A percentile compares a stretch with the other conserved stretches of the same genome.
These are phyloP conservation scores for Scalopus aquaticus DNA, from an alignment of 2,113 vertebrate genomes.

Conservation along the genomic window DNA sequence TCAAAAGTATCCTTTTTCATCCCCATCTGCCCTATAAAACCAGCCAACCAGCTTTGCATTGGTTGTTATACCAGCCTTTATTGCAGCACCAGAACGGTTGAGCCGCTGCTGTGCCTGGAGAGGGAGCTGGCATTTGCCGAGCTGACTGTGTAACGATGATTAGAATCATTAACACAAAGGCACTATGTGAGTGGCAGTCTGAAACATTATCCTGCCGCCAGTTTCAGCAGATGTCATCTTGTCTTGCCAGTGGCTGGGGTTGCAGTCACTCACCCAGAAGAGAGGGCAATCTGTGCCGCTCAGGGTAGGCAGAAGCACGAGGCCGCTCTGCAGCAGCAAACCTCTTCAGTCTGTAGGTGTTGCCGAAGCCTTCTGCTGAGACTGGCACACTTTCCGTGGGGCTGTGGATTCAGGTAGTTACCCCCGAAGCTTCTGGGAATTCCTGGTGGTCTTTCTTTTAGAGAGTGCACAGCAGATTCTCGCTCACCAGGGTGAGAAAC, in stretches of 20 bases:
- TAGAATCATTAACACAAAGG: conserved; percentile 62
- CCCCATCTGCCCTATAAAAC: background rate
- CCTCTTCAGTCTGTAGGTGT: conserved; percentile 50
- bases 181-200: conserved; percentile 15
- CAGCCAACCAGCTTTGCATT: background rate
- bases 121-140: conserved; percentile 30
- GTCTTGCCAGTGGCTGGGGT: conserved; percentile 49
- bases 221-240: conserved; percentile 63
- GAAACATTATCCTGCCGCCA: conserved; percentile 37
- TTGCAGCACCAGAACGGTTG: background rate
- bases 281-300: conserved; percentile 41
- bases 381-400: background rate
- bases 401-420: background rate
- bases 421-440: conserved; percentile 44
- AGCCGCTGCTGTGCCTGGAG: background rate
- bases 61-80: background rate
- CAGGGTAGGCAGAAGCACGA: conserved; percentile 6
- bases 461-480: conserved; percentile 15
- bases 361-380: background rate
- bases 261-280: conserved; percentile 56
- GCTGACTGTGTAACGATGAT: conserved; percentile 30
- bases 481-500: background rate
- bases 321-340: conserved; percentile 9
- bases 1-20: conserved; percentile 39
- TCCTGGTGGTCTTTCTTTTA: conserved; percentile 49